Evolutionary conservation across 2,113 vertebrate species (phyloP).

Genomic region (Clarias macrocephalus): DNA sequence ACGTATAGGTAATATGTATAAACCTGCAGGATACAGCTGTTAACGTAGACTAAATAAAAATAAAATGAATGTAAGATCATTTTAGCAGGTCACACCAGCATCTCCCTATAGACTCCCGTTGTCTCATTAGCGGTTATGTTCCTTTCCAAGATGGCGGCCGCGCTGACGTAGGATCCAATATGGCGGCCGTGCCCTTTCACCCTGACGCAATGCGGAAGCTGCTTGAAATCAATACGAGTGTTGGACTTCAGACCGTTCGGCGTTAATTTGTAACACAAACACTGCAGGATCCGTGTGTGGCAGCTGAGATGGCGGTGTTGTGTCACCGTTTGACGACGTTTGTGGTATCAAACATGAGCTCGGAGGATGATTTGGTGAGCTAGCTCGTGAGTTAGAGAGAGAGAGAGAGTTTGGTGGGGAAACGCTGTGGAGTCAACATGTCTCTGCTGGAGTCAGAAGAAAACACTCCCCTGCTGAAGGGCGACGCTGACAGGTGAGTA

Average conservation of each 20-base stretch:
- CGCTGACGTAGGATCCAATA: not conserved
- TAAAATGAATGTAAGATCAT: not conserved
- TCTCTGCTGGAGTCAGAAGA: constrained; percentile 32
- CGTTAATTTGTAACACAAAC: not conserved
- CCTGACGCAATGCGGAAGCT: not conserved
- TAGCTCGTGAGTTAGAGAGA: not conserved
- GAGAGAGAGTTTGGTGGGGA: not conserved
- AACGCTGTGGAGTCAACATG: not conserved
- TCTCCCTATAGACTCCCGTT: not conserved
- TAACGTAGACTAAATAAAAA: not conserved
- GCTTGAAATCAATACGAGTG: not conserved
- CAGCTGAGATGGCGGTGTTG: constrained; percentile 6
- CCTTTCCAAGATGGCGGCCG: constrained; percentile 15
- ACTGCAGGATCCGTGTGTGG: too few species aligned
- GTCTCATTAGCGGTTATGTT: not conserved
- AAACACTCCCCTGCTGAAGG: constrained; percentile 41
- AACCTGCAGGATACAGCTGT: not conserved
- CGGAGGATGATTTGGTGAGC: not conserved
- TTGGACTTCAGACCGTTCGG: constrained; percentile 27
- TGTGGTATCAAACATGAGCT: not conserved
- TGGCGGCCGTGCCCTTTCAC: not conserved
- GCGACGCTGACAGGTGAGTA: constrained; percentile 37
- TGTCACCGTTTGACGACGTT: not conserved
- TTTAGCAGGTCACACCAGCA: not conserved
- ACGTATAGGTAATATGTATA: not conserved